Percentiles rank a stretch among this genome's conserved stretches.
Evolutionary conservation across 2,797 vertebrate genomes (phyloP).

Genomic region (Dicrostonyx torquatus): DNA sequence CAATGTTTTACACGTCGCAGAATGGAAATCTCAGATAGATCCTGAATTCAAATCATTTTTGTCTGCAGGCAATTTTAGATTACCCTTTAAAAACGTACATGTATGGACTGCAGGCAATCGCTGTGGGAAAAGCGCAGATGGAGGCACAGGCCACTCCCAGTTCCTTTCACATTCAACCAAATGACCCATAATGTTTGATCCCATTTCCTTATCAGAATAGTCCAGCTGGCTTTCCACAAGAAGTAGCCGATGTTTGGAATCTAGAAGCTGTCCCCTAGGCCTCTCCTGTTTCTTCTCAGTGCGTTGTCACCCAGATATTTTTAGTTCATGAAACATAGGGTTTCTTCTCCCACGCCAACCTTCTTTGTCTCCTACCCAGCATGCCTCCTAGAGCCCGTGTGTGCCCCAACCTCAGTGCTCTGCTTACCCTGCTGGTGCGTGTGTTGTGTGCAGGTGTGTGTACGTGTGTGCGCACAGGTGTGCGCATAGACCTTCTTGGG

Average conservation of each 20-base stretch:
- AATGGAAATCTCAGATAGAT: conserved; percentile 64
- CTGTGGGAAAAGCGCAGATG: not conserved
- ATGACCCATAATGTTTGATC: conserved; percentile 62
- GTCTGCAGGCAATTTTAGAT: conserved; percentile 61
- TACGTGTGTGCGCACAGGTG: too few relatives aligned
- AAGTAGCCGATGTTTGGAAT: conserved; percentile 1
- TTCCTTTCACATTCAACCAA: conserved; percentile 55
- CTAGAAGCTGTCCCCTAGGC: not conserved
- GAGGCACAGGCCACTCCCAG: conserved; percentile 51
- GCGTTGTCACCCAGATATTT: conserved; percentile 60
- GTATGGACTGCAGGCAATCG: conserved; percentile 27
- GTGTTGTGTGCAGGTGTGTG: too few relatives aligned
- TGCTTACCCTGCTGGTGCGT: not conserved
- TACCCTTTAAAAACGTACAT: conserved; percentile 54
- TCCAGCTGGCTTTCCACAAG: conserved; percentile 21
- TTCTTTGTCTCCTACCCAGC: not conserved
- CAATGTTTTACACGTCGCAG: conserved; percentile 36
- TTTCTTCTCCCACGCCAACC: not conserved
- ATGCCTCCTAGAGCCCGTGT: not conserved
- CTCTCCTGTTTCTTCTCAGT: conserved; percentile 54
- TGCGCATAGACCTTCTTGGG: not conserved
- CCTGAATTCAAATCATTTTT: conserved; percentile 66
- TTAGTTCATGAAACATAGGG: conserved; percentile 63
- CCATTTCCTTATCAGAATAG: conserved; percentile 71
- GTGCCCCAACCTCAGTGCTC: not conserved